Conservation (phyloP, 2,797 vertebrate species). For the Garrulus glandarius region DNA sequence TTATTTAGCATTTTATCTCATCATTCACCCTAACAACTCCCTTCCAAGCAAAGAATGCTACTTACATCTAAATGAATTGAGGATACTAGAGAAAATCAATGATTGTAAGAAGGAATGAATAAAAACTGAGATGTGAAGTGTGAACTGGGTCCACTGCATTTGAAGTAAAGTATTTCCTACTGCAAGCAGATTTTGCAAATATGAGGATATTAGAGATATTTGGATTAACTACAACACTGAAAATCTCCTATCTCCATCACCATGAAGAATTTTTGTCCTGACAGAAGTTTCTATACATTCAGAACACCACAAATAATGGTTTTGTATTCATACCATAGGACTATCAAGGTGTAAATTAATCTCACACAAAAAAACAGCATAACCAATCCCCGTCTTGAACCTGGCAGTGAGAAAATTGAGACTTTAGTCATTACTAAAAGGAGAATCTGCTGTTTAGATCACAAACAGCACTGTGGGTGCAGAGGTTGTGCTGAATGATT, state of each 20-base stretch:
- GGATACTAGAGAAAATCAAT: neutral
- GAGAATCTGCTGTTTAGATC: neutral
- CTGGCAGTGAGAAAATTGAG: neutral
- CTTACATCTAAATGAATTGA: neutral
- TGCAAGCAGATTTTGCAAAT: neutral
- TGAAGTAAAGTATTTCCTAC: neutral
- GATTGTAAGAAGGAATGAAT: neutral
- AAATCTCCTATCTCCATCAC: neutral
- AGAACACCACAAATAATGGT: neutral
- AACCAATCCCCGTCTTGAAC: neutral
- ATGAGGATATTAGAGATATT: neutral
- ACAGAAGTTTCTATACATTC: neutral
- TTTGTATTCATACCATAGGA: neutral
- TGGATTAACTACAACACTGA: neutral
- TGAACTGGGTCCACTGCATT: fast-evolving
- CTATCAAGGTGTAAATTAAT: neutral
- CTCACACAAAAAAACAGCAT: neutral
- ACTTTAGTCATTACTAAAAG: neutral
- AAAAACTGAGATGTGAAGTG: neutral
- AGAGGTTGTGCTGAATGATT: neutral
- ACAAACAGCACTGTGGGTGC: neutral
- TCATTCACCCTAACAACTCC: neutral
- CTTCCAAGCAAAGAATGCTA: neutral
- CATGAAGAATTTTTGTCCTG: neutral
- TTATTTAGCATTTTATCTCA: neutral